These are phyloP conservation scores for Drosophila melanica DNA, from an alignment of 1,140 invertebrate species.

Conservation along the genomic window DNA sequence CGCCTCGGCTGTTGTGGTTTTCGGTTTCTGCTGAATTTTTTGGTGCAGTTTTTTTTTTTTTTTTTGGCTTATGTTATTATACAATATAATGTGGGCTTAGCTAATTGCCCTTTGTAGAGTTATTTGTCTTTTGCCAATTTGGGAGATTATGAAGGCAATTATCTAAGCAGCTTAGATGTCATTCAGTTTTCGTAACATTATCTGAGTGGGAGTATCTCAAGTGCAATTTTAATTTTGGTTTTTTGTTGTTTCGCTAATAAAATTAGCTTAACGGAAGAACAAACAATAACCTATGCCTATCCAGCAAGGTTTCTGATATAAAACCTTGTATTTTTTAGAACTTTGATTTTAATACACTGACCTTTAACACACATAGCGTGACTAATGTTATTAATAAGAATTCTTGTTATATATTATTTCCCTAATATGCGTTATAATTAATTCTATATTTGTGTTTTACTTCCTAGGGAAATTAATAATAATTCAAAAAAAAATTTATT, in stretches of 20 bases:
- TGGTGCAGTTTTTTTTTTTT: constrained; percentile 26
- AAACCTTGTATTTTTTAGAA: constrained; percentile 2
- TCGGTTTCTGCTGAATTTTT: constrained; percentile 33
- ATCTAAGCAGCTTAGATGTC: constrained; percentile 6
- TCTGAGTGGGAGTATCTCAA: background rate
- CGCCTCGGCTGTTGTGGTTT: constrained; percentile 16
- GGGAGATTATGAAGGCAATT: constrained; percentile 13
- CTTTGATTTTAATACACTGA: background rate
- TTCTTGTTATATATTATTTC: background rate
- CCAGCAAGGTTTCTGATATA: background rate
- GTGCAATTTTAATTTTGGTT: background rate
- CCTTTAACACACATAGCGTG: constrained; percentile 4
- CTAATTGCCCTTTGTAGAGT: background rate
- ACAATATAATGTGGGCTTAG: constrained; percentile 20
- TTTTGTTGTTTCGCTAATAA: background rate
- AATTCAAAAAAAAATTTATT: too few relatives aligned
- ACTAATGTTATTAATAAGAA: background rate
- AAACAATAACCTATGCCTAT: background rate
- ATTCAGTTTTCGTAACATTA: background rate
- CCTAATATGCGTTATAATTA: background rate
- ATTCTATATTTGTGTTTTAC: background rate
- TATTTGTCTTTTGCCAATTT: constrained; percentile 20
- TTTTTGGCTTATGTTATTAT: constrained; percentile 18
- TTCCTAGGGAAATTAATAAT: background rate
- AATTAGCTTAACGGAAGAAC: background rate